Evolutionary conservation across 1,140 invertebrate genomes (phyloP), one percentile per base, ranked within the genome.

Genomic region (Chelonus insularis): DNA sequence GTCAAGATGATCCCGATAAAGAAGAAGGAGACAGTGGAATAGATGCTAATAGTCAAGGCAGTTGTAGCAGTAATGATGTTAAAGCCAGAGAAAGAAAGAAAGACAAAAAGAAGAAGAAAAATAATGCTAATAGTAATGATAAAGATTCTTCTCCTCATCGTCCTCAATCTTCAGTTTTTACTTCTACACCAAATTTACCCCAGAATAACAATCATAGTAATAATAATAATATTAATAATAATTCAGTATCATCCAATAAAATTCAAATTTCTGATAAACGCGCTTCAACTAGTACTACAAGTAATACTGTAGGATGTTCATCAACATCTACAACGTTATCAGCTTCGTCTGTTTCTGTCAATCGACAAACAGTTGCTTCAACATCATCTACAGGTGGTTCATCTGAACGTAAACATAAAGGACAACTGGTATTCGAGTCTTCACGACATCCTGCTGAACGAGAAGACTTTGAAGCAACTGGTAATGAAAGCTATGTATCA

Each of bases 11-110:
- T 67, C 68, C 72, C 16, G 86, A 89, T 65, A 89, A 90, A 67
- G 91, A 94, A 71, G 91, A 93, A 75, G 90, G 90, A 41, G 91
- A 94, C 78, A 92, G 91, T 68, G 92, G 92, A 58, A 93, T 94
- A 63, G 92, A 94, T 81, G 89, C 90, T 21, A 92, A 92, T 78
- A 91, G 90, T 68, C 86, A 89, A 76, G 92, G 91, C 1, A 94
- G 91, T 48, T 93, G 91, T 74, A 91, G 89, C 36, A 91, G 89
- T 55, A 90, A 88, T 54, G 90, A 93, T 68, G 86, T 84, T 1
- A 87, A 89, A 65, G 79, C 84, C 0, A 83, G 84, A 56, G 82
- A 83, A 39, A 86, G 86, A 64, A 85, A 85, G 52, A 91, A 90
- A 71, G 90, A 92, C 62, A 92, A 92, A 76, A 91, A 91, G 74